Conservation (phyloP, 1,140 invertebrate species). For the Artemia franciscana region DNA sequence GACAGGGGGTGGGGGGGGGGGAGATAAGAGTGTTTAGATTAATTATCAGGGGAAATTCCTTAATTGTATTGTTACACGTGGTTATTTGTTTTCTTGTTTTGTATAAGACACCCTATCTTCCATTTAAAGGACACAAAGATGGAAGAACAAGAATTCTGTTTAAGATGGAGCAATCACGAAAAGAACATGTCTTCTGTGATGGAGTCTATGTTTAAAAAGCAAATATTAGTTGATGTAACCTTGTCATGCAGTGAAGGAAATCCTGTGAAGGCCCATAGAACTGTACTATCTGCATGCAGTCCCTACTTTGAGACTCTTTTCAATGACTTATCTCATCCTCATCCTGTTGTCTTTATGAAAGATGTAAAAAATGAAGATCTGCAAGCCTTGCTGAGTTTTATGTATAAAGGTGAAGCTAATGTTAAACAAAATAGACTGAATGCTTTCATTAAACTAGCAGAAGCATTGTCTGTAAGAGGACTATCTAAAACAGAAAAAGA, state of each 20-base stretch:
- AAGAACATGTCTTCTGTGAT: constrained; percentile 62
- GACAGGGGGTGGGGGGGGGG: too few relatives aligned
- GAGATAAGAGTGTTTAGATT: too few relatives aligned
- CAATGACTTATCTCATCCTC: constrained; percentile 64
- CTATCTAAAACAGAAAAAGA: constrained; percentile 11
- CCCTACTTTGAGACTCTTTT: constrained; percentile 85
- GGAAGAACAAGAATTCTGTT: constrained; percentile 71
- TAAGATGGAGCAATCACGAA: constrained; percentile 74
- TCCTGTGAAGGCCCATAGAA: constrained; percentile 75
- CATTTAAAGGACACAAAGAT: too few relatives aligned
- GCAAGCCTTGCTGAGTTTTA: constrained; percentile 21
- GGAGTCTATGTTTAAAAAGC: constrained; percentile 55
- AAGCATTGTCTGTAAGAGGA: constrained; percentile 16
- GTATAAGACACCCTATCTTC: too few relatives aligned
- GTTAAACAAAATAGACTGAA: constrained; percentile 20
- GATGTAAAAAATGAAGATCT: constrained; percentile 21
- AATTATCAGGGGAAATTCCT: too few relatives aligned
- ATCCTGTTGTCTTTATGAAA: constrained; percentile 23
- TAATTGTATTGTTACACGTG: too few relatives aligned
- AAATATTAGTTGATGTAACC: constrained; percentile 72
- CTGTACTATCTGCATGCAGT: constrained; percentile 75
- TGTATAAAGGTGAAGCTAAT: constrained; percentile 21
- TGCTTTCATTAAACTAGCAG: constrained; percentile 15
- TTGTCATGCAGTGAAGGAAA: constrained; percentile 69
- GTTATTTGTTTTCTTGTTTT: too few relatives aligned